Evolutionary conservation across 2,113 vertebrate genomes (phyloP), one percentile per base, ranked within the genome.

Genomic region (Dendrocopos noguchii): DNA sequence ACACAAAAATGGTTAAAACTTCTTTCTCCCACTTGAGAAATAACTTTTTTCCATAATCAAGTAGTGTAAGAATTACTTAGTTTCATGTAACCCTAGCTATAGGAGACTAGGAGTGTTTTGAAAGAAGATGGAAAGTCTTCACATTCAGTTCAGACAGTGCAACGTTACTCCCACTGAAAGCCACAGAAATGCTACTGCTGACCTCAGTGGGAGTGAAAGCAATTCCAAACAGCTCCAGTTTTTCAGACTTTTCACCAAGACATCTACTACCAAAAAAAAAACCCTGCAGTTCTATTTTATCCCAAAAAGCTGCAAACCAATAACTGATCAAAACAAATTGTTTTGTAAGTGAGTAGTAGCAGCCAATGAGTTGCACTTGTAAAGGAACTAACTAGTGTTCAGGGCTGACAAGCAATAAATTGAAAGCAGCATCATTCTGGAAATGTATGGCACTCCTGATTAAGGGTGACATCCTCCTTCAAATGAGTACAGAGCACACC

Each of bases 121-220:
- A 88, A 93, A 90, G 52, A 39, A 19, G 29, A 65, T 28, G 27
- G 60, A 53, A 82, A 86, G 55, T 61, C 63, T 88, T 81, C 34
- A n/a, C 50, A 66, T 80, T 90, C 71, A 86, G n/a, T 78, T 91
- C 71, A 88, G n/a, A 39, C 28, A 44, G 77, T 17, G 6, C 59
- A 91, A 81, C 0, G 0, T 76, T 94, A 84, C 88, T 89, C 75
- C 87, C 87, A 85, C 92, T 82, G 56, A 89, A 89, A 95, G 87
- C 87, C 92, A 95, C 88, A 94, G 78, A 88, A 95, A 92, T 91
- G 74, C 81, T 88, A 18, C 68, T 67, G 72, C 81, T 93, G 92
- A 89, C 81, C 91, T 85, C 87, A 73, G 94, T 73, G 81, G 81
- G 88, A 91, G 63, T 39, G 65, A 67, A 10, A 76, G 52, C 44